A percentile compares a stretch with the other conserved stretches of the same genome.
phyloP scores from a whole-genome alignment of 2,888 invertebrate genomes.

The Deroplatys truncata region DNA sequence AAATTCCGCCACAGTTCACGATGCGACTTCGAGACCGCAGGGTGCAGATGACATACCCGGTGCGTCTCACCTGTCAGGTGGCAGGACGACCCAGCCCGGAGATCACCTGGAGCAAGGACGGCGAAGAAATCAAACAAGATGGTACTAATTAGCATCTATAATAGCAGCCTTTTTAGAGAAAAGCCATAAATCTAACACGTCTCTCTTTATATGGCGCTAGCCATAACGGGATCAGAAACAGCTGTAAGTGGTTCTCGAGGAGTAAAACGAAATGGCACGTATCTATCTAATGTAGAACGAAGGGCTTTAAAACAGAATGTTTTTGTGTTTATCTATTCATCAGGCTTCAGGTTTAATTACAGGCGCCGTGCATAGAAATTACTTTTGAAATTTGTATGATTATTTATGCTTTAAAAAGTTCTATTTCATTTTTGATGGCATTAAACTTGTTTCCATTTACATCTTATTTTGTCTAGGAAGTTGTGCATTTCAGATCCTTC shows the following conservation, averaged over 20 bases:
- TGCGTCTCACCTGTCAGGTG: conserved; percentile 80
- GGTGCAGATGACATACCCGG: conserved; percentile 79
- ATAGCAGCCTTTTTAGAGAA: not conserved
- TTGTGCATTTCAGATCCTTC: no score
- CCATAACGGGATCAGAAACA: not conserved
- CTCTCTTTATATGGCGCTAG: not conserved
- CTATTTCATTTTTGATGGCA: no score
- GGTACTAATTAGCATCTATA: conserved; percentile 42
- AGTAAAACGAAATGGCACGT: not conserved
- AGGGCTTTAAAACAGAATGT: no score
- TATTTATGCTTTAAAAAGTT: no score
- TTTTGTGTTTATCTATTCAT: no score
- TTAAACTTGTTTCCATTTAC: no score
- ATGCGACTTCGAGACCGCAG: conserved; percentile 78
- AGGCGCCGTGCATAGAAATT: no score
- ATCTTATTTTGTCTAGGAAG: no score
- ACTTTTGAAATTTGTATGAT: no score
- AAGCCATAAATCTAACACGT: not conserved
- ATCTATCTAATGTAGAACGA: no score
- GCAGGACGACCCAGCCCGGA: conserved; percentile 69
- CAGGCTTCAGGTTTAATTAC: no score
- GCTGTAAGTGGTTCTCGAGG: not conserved
- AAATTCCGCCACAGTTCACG: conserved; percentile 74
- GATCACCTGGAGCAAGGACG: conserved; percentile 83
- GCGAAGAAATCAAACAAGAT: conserved; percentile 55